Base-by-base conservation (phyloP, 2,113 vertebrate genomes). In the Calonectris borealis region DNA sequence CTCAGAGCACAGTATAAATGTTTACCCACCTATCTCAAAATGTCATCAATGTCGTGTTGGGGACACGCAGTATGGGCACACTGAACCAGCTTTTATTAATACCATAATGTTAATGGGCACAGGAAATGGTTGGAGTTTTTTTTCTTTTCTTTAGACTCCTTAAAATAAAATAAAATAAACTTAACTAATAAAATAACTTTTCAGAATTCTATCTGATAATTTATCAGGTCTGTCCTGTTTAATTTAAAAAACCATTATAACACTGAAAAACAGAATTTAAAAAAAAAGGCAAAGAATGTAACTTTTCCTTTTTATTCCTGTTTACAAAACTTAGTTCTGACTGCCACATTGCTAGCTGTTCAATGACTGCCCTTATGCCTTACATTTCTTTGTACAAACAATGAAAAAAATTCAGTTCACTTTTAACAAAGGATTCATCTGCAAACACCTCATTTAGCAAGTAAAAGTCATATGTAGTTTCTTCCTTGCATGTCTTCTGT, bases 21-120 rank as follows among this genome's bases (percentile, higher is more conserved):
- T 79, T 95, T 84, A 85, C 78, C 24, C 22, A 91, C 42, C 32
- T 94, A 51, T 95, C 71, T 90, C 85, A 58, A 96, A 93, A 78
- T 94, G 88, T 90, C 83, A 97, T 72, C 75, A 93, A 25, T 32
- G 77, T 38, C 5, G 11, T 86, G 79, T 52, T 60, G 52, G 68
- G 51, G 94, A 95, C 78, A 94, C 1, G 16, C 85, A 66, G 51
- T 51, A 40, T 10, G 21, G 86, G 51, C 81, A 77, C 65, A 77
- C 65, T 32, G 68, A 94, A 66, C 18, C 34, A 84, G 27, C n/a
- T 93, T 95, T 94, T 88, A 81, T 64, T 91, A 61, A 86, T 64
- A 91, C 66, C 80, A 70, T 85, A 94, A 86, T 83, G 18, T 24
- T 31, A 94, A 88, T 42, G 26, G 66, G 77, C 80, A 94, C 20